These are phyloP conservation scores for rat (Rattus norvegicus) DNA, from an alignment of 2,113 vertebrate genomes.

Conservation along the genomic window DNA sequence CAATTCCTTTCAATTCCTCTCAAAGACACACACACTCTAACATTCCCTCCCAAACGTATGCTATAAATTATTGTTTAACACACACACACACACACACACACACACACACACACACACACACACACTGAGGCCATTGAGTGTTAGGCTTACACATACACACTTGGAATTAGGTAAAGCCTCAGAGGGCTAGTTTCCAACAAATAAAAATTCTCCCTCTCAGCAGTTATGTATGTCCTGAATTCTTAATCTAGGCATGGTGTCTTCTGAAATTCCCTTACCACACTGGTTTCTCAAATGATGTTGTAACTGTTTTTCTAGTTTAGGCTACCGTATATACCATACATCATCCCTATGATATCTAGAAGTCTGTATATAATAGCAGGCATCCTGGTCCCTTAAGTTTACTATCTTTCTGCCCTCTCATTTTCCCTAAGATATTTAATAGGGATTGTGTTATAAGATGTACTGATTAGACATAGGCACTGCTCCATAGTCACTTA, in stretches of 20 bases:
- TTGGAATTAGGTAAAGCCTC: neutral
- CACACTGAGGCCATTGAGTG: neutral
- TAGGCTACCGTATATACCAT: neutral
- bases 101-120: neutral
- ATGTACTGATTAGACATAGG: neutral
- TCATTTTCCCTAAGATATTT: neutral
- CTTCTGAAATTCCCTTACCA: neutral
- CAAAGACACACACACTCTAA: neutral
- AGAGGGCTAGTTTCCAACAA: neutral
- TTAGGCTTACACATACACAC: neutral
- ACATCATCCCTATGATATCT: neutral
- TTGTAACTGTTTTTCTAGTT: neutral
- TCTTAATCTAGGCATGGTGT: neutral
- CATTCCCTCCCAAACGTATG: neutral
- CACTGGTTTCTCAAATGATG: too few species aligned
- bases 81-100: neutral
- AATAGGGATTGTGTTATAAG: neutral
- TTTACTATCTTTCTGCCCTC: neutral
- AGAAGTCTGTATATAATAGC: neutral
- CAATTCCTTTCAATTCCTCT: neutral
- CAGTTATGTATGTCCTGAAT: too few species aligned
- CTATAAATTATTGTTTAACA: neutral
- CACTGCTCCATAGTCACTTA: neutral
- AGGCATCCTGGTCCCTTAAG: neutral
- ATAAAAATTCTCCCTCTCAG: neutral